Evolutionary conservation across 2,888 invertebrate species (phyloP), one percentile per base, ranked within the genome.

Genomic region (Aspidapion aeneum): DNA sequence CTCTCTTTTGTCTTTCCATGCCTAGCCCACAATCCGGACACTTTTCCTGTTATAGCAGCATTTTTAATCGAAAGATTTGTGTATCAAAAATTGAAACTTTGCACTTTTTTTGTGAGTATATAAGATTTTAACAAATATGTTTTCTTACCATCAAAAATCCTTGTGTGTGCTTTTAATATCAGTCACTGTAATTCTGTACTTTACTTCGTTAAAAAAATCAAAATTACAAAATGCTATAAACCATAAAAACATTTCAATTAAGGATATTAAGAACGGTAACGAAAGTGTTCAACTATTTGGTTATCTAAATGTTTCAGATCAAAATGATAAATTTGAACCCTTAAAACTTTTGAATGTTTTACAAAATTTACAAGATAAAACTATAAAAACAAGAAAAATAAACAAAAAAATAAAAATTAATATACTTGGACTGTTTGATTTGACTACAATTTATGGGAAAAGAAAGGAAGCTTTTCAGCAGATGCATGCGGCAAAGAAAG

Each of bases 381-480:
- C 35, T 12, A 35, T 7, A 35, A 35, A 12, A 35, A 7, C 35
- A 7, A 35, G 12, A 7, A 35, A 3, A 35, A 35, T 3, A 35
- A 35, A 7, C 12, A 12, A 3, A 7, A 35, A 35, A 12, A 35
- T 12, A 3, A 35, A 35, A 35, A 35, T 35, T 12, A 58, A 75
- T 62, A 72, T 93, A 66, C 83, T 93, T 72, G 93, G 93, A 0
- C 84, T 93, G 19, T 93, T 93, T 77, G 93, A 93, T 81, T 80
- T 93, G 73, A 88, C 89, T 7, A 86, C 87, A 1, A 81, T 82
- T 64, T 83, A 84, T 9, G 87, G 87, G 1, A 84, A 84, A 0
- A 82, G 91, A 63, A 82, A 83, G 55, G 89, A 91, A 69, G 91
- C 93, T 0, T 81, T 83, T 7, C 90, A 90, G 63, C 92, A 93